phyloP scores from a whole-genome alignment of 1,140 invertebrate species.

The Rhizoglyphus robini region DNA sequence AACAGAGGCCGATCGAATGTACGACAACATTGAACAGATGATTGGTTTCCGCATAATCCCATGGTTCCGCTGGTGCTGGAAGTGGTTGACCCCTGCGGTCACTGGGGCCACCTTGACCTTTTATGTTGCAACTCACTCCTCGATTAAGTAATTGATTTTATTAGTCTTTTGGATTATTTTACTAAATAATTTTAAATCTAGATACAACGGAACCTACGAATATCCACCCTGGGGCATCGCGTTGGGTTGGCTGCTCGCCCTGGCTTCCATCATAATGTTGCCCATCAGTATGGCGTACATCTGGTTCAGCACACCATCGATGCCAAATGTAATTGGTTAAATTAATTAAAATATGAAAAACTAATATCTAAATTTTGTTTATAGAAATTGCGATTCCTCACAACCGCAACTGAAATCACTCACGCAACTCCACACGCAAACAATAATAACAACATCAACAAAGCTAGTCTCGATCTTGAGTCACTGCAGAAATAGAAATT shows the following conservation, averaged over 20 bases:
- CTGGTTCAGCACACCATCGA: slow-evolving; percentile 33
- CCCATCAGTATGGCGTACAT: slow-evolving; percentile 43
- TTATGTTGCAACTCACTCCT: slow-evolving; percentile 40
- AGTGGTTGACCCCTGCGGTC: slow-evolving; percentile 36
- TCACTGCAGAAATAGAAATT: too few relatives aligned
- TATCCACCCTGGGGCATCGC: slow-evolving; percentile 48
- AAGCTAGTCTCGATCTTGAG: too few relatives aligned
- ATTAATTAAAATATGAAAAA: neutral
- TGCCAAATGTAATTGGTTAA: neutral
- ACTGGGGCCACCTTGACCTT: slow-evolving; percentile 46
- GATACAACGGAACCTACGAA: slow-evolving; percentile 36
- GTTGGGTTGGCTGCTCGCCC: slow-evolving; percentile 48
- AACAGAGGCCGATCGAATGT: slow-evolving; percentile 47
- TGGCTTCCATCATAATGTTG: slow-evolving; percentile 44
- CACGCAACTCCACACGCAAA: too few relatives aligned
- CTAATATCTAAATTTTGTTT: neutral
- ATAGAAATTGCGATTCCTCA: neutral
- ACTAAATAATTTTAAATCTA: neutral
- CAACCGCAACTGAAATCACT: too few relatives aligned
- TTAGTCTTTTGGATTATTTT: neutral
- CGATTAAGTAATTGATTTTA: slow-evolving; percentile 35
- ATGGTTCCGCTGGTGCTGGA: slow-evolving; percentile 42
- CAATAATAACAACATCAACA: too few relatives aligned
- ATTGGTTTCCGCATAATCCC: slow-evolving; percentile 35
- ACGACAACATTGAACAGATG: slow-evolving; percentile 45